Percentiles rank a stretch among this genome's conserved stretches.
Evolutionary conservation across 2,113 vertebrate species (phyloP).

Genomic region (Protomyctophum bolini): DNA sequence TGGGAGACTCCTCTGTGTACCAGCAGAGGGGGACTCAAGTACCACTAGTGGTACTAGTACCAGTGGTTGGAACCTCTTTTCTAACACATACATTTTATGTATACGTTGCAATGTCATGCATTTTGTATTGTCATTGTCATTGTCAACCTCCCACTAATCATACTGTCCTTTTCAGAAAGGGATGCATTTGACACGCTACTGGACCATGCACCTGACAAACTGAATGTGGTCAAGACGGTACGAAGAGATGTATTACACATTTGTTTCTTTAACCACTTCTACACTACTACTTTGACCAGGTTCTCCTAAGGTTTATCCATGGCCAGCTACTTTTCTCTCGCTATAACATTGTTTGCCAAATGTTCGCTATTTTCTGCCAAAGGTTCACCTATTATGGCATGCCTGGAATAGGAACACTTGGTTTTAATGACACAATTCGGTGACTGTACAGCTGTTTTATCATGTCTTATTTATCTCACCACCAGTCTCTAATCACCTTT

Average conservation of each 20-base stretch:
- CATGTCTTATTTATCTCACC: slow-evolving; percentile 38
- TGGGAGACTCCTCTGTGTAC: no score
- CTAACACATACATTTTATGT: no score
- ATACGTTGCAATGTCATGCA: no score
- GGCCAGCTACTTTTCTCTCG: no score
- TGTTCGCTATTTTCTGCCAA: no score
- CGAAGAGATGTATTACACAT: background rate
- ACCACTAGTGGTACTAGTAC: no score
- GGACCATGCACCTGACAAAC: slow-evolving; percentile 97
- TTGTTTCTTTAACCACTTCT: background rate
- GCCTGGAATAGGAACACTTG: no score
- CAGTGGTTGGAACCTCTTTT: no score
- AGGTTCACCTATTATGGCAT: no score
- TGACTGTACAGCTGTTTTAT: background rate
- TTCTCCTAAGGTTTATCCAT: background rate
- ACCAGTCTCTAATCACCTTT: slow-evolving; percentile 96
- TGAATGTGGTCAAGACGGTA: slow-evolving; percentile 98
- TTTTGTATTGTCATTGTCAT: background rate
- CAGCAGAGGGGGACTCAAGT: no score
- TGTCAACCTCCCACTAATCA: background rate
- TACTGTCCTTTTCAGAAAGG: slow-evolving; percentile 80
- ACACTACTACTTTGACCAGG: background rate
- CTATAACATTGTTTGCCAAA: no score
- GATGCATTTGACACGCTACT: slow-evolving; percentile 99
- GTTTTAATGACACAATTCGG: no score